Conservation (phyloP, 64 coral and sea anemone genomes). For the Montipora foliosa region DNA sequence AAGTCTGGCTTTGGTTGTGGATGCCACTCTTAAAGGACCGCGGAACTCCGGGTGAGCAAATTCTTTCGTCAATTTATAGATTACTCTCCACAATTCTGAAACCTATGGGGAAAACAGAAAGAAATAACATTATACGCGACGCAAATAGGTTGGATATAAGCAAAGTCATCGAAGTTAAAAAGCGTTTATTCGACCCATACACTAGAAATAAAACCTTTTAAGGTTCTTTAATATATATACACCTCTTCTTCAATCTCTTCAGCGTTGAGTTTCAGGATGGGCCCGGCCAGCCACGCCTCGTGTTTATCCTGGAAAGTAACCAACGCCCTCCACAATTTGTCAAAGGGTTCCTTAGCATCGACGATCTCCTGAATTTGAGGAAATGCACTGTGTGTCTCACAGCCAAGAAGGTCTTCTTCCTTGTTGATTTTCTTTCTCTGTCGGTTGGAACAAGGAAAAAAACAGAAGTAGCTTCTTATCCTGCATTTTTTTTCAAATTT, state of each 20-base stretch:
- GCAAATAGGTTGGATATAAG: too few species aligned
- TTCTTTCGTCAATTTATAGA: conserved; percentile 95
- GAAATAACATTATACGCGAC: not conserved
- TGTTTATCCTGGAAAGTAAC: conserved; percentile 88
- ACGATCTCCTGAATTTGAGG: conserved; percentile 95
- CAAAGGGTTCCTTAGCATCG: conserved; percentile 93
- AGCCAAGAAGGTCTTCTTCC: conserved; percentile 86
- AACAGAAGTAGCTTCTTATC: not conserved
- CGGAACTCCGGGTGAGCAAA: conserved; percentile 93
- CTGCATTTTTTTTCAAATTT: too few species aligned
- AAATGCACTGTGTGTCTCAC: conserved; percentile 77
- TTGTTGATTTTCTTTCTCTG: conserved; percentile 96
- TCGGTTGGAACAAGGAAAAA: not conserved
- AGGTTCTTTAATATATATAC: not conserved
- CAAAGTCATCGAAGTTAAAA: too few species aligned
- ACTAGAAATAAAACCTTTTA: too few species aligned
- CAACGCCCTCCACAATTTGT: conserved; percentile 96
- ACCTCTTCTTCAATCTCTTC: conserved; percentile 99
- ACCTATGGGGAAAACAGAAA: conserved; percentile 57
- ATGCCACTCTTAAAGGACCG: conserved; percentile 88
- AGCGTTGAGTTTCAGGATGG: conserved; percentile 79
- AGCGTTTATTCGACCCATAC: too few species aligned
- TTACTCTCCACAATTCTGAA: conserved; percentile 90
- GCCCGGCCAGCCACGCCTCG: conserved; percentile 83
- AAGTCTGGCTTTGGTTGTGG: conserved; percentile 83